Base-by-base conservation (phyloP, 2,797 vertebrate species). In the Discoglossus pictus region DNA sequence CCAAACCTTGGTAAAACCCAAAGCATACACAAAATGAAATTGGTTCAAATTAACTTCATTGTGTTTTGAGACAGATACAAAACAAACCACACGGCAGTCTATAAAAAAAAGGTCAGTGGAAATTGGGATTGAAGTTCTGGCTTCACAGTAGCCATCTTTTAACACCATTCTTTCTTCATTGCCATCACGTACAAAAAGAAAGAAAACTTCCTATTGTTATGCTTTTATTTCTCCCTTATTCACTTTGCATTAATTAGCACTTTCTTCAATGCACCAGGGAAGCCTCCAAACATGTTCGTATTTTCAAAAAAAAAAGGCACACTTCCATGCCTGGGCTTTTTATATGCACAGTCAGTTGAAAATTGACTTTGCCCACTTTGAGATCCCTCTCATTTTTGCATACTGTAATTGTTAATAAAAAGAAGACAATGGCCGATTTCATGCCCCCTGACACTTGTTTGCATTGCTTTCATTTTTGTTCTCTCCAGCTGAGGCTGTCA, bases 211-310 rank as follows among this genome's bases (percentile, higher is more conserved):
- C 83, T 74, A 87, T 92, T 92, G 87, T 90, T 79, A 82, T 76
- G 69, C 62, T 74, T 76, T 82, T 82, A 89, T 91, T 91, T 89
- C 86, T 75, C 81, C 82, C 84, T 84, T 83, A 86, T 79, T 88
- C 87, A 84, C 85, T 87, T 73, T 88, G 88, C 89, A 91, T 91
- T 90, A 92, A 92, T 92, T 88, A 90, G 84, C 84, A 83, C 84
- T 88, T 84, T 86, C 86, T 85, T 84, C 83, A 80, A 69, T 78
- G 79, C 80, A 46, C 74, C 48, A 75, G 79, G 84, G 85, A 84
- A 84, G 82, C 80, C 47, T 80, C 84, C 82, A 83, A 88, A 89
- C 81, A 81, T 74, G 77, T 73, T 80, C 79, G 82, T 85, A 78
- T 86, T 91, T 88, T 87, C 82, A 88, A 36, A 43, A 63, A 48